phyloP scores from a whole-genome alignment of 2,888 invertebrate species.

The Campoplex capitator region DNA sequence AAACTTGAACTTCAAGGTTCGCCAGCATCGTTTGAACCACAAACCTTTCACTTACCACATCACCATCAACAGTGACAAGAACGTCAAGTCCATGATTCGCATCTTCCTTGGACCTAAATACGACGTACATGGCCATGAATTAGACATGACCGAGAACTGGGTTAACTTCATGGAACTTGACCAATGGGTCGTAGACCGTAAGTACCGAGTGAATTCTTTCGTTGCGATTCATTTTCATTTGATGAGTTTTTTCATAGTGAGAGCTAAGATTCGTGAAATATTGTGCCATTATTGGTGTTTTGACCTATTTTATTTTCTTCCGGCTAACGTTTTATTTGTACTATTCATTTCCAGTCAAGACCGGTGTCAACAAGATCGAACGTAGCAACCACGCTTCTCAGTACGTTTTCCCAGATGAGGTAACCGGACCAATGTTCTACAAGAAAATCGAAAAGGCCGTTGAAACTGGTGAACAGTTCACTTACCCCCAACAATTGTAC shows the following conservation, averaged over 20 bases:
- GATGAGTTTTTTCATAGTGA: not conserved
- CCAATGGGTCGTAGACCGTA: slow-evolving; percentile 80
- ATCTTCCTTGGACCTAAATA: slow-evolving; percentile 90
- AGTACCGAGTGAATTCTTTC: slow-evolving; percentile 46
- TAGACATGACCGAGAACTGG: slow-evolving; percentile 86
- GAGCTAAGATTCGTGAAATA: not conserved
- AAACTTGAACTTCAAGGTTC: slow-evolving; percentile 86
- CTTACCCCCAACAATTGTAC: slow-evolving; percentile 85
- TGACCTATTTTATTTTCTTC: not conserved
- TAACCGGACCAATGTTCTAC: slow-evolving; percentile 81
- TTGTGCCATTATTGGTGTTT: not conserved
- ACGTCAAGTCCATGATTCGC: slow-evolving; percentile 87
- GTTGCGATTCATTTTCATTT: not conserved
- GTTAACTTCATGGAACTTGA: slow-evolving; percentile 88
- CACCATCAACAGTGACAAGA: slow-evolving; percentile 87
- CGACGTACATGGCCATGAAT: slow-evolving; percentile 86
- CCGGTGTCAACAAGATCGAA: slow-evolving; percentile 82
- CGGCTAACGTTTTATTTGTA: not conserved
- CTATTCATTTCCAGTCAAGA: slow-evolving; percentile 75
- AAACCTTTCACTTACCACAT: slow-evolving; percentile 88
- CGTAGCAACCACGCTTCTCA: slow-evolving; percentile 77
- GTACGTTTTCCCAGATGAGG: slow-evolving; percentile 78
- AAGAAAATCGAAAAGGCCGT: slow-evolving; percentile 85
- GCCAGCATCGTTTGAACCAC: slow-evolving; percentile 90
- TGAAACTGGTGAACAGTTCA: slow-evolving; percentile 85